These are phyloP conservation scores for Tetheella fluctuosa DNA, from an alignment of 2,888 invertebrate species.

Conservation along the genomic window DNA sequence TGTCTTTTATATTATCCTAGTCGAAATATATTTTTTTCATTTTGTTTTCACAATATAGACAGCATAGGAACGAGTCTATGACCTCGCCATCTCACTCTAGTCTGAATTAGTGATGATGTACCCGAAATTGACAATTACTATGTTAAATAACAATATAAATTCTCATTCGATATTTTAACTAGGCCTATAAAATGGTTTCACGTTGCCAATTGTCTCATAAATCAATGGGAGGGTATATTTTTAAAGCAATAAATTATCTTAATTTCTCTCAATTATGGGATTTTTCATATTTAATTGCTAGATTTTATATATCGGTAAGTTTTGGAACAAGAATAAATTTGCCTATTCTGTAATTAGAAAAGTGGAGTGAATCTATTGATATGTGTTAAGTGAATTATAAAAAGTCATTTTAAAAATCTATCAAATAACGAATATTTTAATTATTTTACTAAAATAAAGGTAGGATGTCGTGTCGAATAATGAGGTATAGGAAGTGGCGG, in stretches of 20 bases:
- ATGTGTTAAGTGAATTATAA: no score
- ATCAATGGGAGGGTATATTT: conserved; percentile 20
- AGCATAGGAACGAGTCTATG: neutral
- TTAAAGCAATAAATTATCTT: conserved; percentile 18
- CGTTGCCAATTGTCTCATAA: conserved; percentile 16
- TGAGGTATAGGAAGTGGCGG: no score
- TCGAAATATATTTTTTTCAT: no score
- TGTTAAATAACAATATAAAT: conserved; percentile 2
- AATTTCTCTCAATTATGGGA: conserved; percentile 17
- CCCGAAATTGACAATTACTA: neutral
- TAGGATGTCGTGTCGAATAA: no score
- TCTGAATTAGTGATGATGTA: no score
- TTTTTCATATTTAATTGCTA: conserved; percentile 22
- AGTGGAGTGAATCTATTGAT: no score
- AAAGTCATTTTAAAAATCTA: no score
- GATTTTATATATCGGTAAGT: conserved; percentile 6
- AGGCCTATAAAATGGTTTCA: conserved; percentile 14
- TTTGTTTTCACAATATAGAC: no score
- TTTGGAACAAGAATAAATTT: neutral
- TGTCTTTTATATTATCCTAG: no score
- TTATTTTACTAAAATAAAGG: no score
- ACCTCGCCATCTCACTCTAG: neutral
- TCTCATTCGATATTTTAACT: neutral
- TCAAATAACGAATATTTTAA: no score
- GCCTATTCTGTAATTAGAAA: no score